Conservation (phyloP, 2,888 invertebrate genomes). For the Xylota segnis region DNA sequence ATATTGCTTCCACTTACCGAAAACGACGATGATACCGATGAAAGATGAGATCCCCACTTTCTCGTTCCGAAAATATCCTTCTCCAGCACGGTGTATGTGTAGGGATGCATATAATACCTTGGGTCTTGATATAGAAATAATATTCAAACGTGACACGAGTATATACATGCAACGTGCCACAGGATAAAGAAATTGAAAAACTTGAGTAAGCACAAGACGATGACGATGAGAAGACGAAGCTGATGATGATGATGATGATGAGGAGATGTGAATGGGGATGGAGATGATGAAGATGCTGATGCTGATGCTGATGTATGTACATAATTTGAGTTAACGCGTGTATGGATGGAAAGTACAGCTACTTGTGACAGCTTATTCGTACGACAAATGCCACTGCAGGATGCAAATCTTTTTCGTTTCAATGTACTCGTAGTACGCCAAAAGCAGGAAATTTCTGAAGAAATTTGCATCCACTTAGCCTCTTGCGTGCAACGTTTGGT, state of each 20-base stretch:
- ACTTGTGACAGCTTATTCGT: constrained; percentile 34
- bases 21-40: constrained; percentile 36
- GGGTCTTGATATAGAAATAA: constrained; percentile 55
- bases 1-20: constrained; percentile 45
- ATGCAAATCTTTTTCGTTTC: constrained; percentile 20
- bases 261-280: neutral
- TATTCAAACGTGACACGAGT: constrained; percentile 71
- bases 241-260: constrained; percentile 12
- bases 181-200: constrained; percentile 57
- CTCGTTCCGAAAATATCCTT: neutral
- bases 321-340: constrained; percentile 56
- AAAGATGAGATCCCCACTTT: constrained; percentile 28
- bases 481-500: constrained; percentile 26
- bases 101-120: constrained; percentile 43
- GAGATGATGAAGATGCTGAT: constrained; percentile 3
- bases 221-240: neutral
- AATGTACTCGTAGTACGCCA: constrained; percentile 1
- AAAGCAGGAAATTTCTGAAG: constrained; percentile 30
- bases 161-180: constrained; percentile 60
- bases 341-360: constrained; percentile 33
- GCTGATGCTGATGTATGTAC: constrained; percentile 27
- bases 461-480: constrained; percentile 60
- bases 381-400: constrained; percentile 33
- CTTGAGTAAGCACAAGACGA: constrained; percentile 18
- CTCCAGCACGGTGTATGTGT: constrained; percentile 5